phyloP scores from a whole-genome alignment of 2,797 vertebrate species.

The Erithacus rubecula region DNA sequence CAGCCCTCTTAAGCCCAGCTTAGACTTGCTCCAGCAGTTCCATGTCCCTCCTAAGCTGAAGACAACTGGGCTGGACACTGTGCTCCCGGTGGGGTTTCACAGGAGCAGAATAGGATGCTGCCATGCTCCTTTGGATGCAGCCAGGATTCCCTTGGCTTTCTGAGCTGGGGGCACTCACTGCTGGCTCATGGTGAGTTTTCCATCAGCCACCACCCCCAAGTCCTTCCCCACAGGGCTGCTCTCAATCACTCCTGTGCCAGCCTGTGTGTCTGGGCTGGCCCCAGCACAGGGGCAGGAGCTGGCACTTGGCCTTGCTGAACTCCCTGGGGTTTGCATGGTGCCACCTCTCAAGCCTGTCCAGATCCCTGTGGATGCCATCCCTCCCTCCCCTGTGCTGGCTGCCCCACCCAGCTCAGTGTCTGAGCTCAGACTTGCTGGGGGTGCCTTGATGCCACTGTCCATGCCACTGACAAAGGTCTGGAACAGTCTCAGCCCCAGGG shows the following conservation, averaged over 20 bases:
- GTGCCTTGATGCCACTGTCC: not conserved
- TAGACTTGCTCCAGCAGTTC: not conserved
- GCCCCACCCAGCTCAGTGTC: not conserved
- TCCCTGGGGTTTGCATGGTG: not conserved
- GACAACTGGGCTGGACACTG: not conserved
- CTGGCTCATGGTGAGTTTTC: not conserved
- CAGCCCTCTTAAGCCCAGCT: not conserved
- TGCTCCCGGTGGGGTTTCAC: not conserved
- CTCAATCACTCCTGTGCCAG: not conserved
- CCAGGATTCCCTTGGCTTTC: not conserved
- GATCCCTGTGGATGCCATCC: not conserved
- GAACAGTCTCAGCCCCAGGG: rapidly evolving
- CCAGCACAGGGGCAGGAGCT: not conserved
- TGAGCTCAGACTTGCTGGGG: not conserved
- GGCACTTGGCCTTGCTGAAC: not conserved
- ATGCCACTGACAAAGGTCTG: not conserved
- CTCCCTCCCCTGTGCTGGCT: not conserved
- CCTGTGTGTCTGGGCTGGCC: not conserved
- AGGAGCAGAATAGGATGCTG: rapidly evolving
- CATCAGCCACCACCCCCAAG: not conserved
- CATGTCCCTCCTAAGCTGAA: rapidly evolving
- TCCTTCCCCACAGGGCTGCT: not conserved
- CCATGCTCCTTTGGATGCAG: rapidly evolving
- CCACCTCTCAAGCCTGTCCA: not conserved
- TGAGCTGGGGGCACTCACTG: not conserved